Evolutionary conservation across 2,113 vertebrate genomes (phyloP), one percentile per base, ranked within the genome.

Genomic region (Platichthys stellatus): DNA sequence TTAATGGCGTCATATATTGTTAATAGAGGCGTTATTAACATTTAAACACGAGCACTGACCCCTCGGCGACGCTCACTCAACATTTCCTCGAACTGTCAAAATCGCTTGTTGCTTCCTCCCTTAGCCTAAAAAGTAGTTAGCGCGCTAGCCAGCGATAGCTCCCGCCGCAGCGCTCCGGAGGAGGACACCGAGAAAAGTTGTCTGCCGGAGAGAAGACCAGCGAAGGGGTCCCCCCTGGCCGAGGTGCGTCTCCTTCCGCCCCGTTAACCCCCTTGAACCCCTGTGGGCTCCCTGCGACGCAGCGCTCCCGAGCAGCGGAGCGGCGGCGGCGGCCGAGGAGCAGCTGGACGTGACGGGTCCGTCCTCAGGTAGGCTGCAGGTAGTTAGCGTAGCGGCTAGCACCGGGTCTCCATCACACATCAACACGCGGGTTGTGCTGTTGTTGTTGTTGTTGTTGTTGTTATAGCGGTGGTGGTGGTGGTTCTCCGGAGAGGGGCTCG

Each of bases 91-190:
- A 94, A 92, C 93, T 94, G 93, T 94, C 93, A 94, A 93, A 94
- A 91, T 90, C 89, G 93, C 93, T 94, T 94, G 94, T 95, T 94
- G 93, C 93, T 91, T 90, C 85, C 79, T 45, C 68, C 65, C 79
- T 63, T 59, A 88, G 91, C 90, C 86, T 88, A 87, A 92, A 92
- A 94, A 95, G 92, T 94, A 93, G 88, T 91, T 88, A 92, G 88
- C 88, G 63, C 86, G 84, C 86, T 88, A 90, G 69, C 67, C 58
- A 65, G 61, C 18, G 20, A 26, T 24, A 72, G 26, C 68, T 51
- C 17, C 4, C 51, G 49, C 57, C 43, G 47, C 60, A 63, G 69
- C 20, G 60, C 51, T 63, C 70, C 45, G 18, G 15, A 67, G 59
- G 20, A 78, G 31, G 10, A 78, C 18, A 26, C 8, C 54, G 2